Evolutionary conservation across 2,888 invertebrate species (phyloP).

Genomic region (Gerris lacustris): DNA sequence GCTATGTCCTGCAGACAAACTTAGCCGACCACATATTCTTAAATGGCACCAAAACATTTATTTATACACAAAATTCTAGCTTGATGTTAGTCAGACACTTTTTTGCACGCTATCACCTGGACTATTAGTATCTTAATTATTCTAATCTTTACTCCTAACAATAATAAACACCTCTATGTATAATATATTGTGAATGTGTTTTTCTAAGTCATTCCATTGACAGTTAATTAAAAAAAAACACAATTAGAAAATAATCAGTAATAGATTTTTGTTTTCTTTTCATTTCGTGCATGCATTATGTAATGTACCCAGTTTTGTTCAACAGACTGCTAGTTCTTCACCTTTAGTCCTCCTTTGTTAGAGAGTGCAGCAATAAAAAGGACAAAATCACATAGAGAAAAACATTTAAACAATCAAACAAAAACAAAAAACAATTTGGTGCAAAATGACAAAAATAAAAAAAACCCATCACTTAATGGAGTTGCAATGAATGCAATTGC

Average conservation of each 20-base stretch:
- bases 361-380: slow-evolving; percentile 28
- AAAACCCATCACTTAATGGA: too few species aligned
- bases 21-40: too few species aligned
- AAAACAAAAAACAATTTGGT: too few species aligned
- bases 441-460: too few species aligned
- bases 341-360: slow-evolving; percentile 33
- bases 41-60: too few species aligned
- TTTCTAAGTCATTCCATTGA: neutral
- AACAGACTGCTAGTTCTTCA: slow-evolving; percentile 32
- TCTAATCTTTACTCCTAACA: neutral
- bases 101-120: too few species aligned
- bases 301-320: slow-evolving; percentile 21
- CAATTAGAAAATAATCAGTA: neutral
- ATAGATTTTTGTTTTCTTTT: neutral
- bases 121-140: too few species aligned
- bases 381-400: slow-evolving; percentile 19
- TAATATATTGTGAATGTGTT: neutral
- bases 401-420: neutral
- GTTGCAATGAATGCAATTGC: too few species aligned
- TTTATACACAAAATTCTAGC: too few species aligned
- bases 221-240: neutral
- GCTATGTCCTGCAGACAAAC: too few species aligned
- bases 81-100: too few species aligned
- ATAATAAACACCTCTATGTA: neutral
- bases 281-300: neutral